Conservation (phyloP, 2,797 vertebrate species). For the Gymnodraco acuticeps region DNA sequence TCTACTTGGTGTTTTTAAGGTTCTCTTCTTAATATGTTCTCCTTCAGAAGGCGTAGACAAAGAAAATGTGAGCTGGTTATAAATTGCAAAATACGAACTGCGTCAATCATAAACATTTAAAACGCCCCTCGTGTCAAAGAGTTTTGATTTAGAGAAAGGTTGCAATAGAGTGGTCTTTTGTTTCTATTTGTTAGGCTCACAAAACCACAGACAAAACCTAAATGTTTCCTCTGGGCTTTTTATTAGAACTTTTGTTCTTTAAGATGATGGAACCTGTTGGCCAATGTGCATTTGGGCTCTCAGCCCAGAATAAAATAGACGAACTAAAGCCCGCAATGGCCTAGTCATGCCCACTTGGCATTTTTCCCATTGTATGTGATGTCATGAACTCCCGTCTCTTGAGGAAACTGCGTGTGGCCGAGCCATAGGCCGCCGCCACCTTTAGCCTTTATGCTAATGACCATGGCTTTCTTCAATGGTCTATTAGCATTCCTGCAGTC, state of each 20-base stretch:
- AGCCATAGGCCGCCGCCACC: conserved; percentile 75
- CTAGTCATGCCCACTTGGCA: conserved; percentile 80
- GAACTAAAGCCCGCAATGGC: conserved; percentile 63
- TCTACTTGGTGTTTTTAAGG: background rate
- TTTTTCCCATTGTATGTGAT: conserved; percentile 82
- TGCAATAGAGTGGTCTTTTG: conserved; percentile 62
- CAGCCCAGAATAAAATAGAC: conserved; percentile 66
- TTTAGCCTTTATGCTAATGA: conserved; percentile 85
- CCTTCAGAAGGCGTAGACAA: background rate
- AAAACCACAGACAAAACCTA: conserved; percentile 71
- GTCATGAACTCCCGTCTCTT: conserved; percentile 80
- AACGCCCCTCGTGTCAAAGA: conserved; percentile 7
- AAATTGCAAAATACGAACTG: conserved; percentile 4
- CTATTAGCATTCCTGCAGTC: conserved; percentile 82
- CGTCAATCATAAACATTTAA: conserved; percentile 16
- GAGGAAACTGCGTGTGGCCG: conserved; percentile 79
- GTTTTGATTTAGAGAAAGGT: conserved; percentile 45
- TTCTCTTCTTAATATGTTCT: background rate
- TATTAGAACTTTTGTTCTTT: conserved; percentile 63
- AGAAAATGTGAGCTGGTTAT: background rate
- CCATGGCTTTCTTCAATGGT: conserved; percentile 70
- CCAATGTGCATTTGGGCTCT: conserved; percentile 65
- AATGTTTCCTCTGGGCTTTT: conserved; percentile 71
- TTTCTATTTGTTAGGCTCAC: conserved; percentile 60
- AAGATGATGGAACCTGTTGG: conserved; percentile 62